phyloP scores from a whole-genome alignment of 2,888 invertebrate species.

The Drosophila niveifrons region DNA sequence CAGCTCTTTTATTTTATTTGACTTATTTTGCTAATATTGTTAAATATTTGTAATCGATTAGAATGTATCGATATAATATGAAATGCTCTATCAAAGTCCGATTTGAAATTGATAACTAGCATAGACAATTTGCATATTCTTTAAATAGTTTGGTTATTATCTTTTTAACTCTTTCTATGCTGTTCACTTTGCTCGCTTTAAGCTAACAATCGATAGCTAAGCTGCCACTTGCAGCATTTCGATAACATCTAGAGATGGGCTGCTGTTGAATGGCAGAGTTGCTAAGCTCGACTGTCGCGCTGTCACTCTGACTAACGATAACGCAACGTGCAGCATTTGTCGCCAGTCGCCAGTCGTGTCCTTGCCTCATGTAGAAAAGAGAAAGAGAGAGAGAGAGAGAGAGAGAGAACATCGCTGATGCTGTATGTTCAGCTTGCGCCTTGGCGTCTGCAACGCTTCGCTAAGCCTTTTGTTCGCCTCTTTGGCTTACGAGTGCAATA shows the following conservation, averaged over 20 bases:
- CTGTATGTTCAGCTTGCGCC: conserved; percentile 7
- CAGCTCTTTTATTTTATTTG: too few species aligned
- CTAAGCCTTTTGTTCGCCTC: conserved; percentile 62
- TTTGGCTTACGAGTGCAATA: conserved; percentile 53
- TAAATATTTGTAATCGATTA: too few species aligned
- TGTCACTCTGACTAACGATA: conserved; percentile 28
- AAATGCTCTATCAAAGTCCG: too few species aligned
- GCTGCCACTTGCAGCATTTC: background rate
- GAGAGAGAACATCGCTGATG: too few species aligned
- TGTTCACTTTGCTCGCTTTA: too few species aligned
- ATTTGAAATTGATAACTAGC: too few species aligned
- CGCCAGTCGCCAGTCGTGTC: conserved; percentile 20
- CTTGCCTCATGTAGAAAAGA: background rate
- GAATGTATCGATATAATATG: too few species aligned
- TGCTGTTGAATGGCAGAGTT: background rate
- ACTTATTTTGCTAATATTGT: too few species aligned
- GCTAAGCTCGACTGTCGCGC: background rate
- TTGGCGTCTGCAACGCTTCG: conserved; percentile 50
- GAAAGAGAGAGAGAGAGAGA: too few species aligned
- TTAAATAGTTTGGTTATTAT: too few species aligned
- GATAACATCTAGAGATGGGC: conserved; percentile 27
- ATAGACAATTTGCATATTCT: too few species aligned
- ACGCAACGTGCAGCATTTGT: conserved; percentile 27
- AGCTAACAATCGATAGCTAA: background rate
- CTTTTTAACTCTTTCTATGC: too few species aligned